Base-by-base conservation (phyloP, 2,888 invertebrate species). In the Drosophila subquinaria region DNA sequence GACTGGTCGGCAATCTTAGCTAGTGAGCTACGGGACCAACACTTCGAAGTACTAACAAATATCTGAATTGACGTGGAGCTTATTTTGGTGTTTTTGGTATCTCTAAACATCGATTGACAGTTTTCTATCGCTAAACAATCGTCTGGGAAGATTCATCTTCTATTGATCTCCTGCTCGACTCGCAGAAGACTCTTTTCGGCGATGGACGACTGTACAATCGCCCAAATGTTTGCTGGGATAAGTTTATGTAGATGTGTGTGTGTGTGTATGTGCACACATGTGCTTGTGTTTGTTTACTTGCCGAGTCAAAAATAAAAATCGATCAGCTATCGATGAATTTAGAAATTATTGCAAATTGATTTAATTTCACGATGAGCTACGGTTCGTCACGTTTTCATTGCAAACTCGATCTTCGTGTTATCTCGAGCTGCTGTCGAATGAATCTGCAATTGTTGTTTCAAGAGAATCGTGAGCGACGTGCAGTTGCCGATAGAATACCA, bases 331-430 rank as follows among this genome's bases (percentile, higher is more conserved):
- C 23, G 23, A 35, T 52, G 30, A 68, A 51, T 40, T 45, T 57
- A 4, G 52, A 78, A 78, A 75, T 72, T 65, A 53, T 42, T 71
- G 67, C 59, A 64, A 87, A 81, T 79, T 79, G 73, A 79, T 73
- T 83, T 73, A 61, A 73, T 75, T 80, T 69, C 56, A 73, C 68
- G 42, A 50, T 10, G 17, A 55, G 30, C 13, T 17, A 45, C 23
- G 20, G 40, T 30, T 23, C 66, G 42, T 63, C 77, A 71, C 62
- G 62, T 56, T 73, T 60, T 40, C 36, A 53, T 43, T 17, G 50
- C 43, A 15, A 36, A 59, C n/a, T 30, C 40, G 23, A 56, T 55
- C 23, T 64, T 59, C 36, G 53, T 45, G 53, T 53, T 65, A 23
- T 59, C 52, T n/a, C 23, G 42, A 57, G 40, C 27, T 40, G 53